Base-by-base conservation (phyloP, 2,797 vertebrate genomes). In the Tragelaphus oryx region DNA sequence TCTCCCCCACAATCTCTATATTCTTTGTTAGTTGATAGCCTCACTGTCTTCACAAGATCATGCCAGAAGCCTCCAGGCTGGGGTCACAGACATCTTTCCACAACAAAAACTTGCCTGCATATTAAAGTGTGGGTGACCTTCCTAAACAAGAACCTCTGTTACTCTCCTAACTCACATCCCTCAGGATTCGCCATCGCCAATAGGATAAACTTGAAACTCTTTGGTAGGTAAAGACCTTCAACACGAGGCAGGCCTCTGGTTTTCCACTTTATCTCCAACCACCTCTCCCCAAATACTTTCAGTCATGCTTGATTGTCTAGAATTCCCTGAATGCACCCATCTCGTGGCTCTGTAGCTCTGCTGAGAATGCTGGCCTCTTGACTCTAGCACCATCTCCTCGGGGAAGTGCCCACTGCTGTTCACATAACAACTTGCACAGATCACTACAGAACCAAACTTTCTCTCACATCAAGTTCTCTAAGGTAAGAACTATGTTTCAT, bases 401-500 rank as follows among this genome's bases (percentile, higher is more conserved):
- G 30, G 26, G 1, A 13, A 24, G 5, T 2, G 6, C 20, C 26
- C 14, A 3, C 6, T 57, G 30, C 1, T 20, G 44, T 26, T 68
- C 57, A 52, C 4, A 5, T 0, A 48, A 28, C 16, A 33, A 44
- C 26, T 57, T 22, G 41, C 88, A 50, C 7, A 50, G 18, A 24
- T 20, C 68, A 71, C 62, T 28, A 52, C 11, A 52, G 28, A 24
- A 71, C 24, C 14, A 16, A 75, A n/a, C 3, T 37, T 87, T 89
- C 52, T 92, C 80, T 50, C 62, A 46, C 20, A 4, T 37, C 60
- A 87, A 48, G 41, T 30, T 91, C 54, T 62, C 87, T 80, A 60
- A 30, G 50, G 65, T 62, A 44, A 87, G 33, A 26, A 68, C 55
- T 24, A 46, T 59, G 5, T 22, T 37, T 55, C 65, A 50, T 12